Evolutionary conservation across 2,113 vertebrate species (phyloP).

Genomic region (Hemiprocne comata): DNA sequence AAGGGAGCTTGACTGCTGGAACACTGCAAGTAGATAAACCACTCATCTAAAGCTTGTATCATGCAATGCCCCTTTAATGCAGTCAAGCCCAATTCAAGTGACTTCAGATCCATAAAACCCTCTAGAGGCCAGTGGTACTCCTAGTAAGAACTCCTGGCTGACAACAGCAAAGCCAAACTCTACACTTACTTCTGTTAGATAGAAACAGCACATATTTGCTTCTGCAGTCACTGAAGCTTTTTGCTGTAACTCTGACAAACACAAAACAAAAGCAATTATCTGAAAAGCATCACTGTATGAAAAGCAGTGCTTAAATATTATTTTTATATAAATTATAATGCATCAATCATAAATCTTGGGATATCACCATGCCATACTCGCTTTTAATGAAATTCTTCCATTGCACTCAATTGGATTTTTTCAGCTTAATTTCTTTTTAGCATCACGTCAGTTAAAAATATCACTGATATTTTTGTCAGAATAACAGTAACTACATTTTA

Average conservation of each 20-base stretch:
- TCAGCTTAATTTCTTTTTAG: not conserved
- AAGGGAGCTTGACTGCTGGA: conserved; percentile 40
- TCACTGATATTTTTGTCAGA: not conserved
- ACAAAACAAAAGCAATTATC: not conserved
- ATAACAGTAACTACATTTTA: not conserved
- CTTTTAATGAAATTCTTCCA: not conserved
- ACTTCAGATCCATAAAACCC: conserved; percentile 77
- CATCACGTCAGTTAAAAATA: not conserved
- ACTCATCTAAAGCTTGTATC: conserved; percentile 73
- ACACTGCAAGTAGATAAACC: conserved; percentile 77
- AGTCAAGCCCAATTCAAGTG: conserved; percentile 75
- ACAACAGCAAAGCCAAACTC: conserved; percentile 40
- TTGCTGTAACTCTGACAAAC: not conserved
- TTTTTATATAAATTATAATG: not conserved
- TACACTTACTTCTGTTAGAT: not conserved
- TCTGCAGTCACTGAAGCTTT: not conserved
- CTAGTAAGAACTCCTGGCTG: conserved; percentile 66
- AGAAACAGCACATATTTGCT: not conserved
- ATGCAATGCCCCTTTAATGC: conserved; percentile 79
- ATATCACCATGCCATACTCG: not conserved
- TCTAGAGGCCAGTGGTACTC: conserved; percentile 78
- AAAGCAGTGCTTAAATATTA: not conserved
- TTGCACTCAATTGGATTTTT: not conserved
- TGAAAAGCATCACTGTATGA: not conserved
- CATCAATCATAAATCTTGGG: not conserved